Base-by-base conservation (phyloP, 2,113 vertebrate genomes). In the Anser cygnoides region DNA sequence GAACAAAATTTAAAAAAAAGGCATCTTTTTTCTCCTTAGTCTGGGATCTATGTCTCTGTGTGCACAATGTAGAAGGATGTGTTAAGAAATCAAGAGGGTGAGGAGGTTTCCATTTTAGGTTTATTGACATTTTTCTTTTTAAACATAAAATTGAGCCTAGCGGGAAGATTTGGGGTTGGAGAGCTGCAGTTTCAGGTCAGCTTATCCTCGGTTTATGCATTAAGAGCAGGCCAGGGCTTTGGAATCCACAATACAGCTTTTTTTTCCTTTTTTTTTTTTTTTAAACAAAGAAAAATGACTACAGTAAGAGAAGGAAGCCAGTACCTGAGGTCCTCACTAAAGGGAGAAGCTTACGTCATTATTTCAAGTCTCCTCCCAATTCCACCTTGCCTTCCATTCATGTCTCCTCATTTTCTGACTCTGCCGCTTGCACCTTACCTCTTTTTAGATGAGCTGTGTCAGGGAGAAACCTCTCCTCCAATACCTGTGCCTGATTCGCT, bases 131-230 rank as follows among this genome's bases (percentile, higher is more conserved):
- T 68, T 76, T 86, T n/a, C n/a, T 55, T 72, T 71, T 50, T n/a
- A 61, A 73, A 52, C 28, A 58, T 19, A 46, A 81, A 68, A 0
- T 23, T 55, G 33, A 65, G 66, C 9, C 52, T 29, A 65, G 65
- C 43, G 41, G 83, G 6, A 65, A 62, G 67, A 31, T 5, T 59
- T 11, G 68, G 46, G 43, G 22, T 9, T 11, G 52, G 26, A 35
- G 44, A 84, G 39, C 46, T 29, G 73, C 58, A 49, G 16, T 4
- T 35, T 54, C 29, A 22, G 39, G 71, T 72, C 43, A 41, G 23
- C 74, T 61, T 10, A 4, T 59, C 65, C 68, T 63, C 1, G 0
- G 61, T 28, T 66, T 44, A 29, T 0, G 0, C 39, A 8, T 29
- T 12, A 37, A 35, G 39, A 43, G 18, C 0, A 0, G 49, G 72